These are phyloP conservation scores for Pristionchus fissidentatus DNA, from an alignment of 2,888 invertebrate genomes.

Conservation along the genomic window DNA sequence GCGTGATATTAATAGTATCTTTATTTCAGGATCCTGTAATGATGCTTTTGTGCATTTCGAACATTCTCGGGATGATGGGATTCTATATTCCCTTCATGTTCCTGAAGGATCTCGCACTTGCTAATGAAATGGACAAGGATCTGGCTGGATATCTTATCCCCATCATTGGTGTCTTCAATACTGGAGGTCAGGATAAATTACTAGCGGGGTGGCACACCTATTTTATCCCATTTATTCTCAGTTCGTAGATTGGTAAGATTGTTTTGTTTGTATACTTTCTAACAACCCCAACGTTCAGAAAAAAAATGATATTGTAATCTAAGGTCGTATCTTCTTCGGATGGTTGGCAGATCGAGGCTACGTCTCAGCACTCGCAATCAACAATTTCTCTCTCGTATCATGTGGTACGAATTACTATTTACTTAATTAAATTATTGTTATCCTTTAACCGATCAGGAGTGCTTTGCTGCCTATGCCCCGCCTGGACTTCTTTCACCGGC, in stretches of 20 bases:
- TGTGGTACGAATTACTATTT: constrained; percentile 82
- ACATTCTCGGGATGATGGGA: constrained; percentile 94
- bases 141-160: constrained; percentile 70
- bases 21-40: constrained; percentile 85
- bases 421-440: background rate
- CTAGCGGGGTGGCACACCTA: background rate
- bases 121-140: constrained; percentile 54
- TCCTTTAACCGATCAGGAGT: constrained; percentile 68
- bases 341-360: constrained; percentile 78
- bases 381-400: constrained; percentile 86
- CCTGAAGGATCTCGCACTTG: constrained; percentile 69
- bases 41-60: constrained; percentile 90
- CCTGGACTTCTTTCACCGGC: constrained; percentile 84
- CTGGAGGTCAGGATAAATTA: constrained; percentile 82
- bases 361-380: constrained; percentile 87
- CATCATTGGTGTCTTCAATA: constrained; percentile 82
- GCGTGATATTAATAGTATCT: background rate
- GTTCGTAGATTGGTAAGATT: background rate
- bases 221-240: background rate
- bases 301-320: constrained; percentile 9
- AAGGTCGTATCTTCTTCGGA: constrained; percentile 84
- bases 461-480: constrained; percentile 87
- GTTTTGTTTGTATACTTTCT: background rate
- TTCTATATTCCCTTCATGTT: constrained; percentile 95
- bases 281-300: background rate